Percentiles rank a stretch among this genome's conserved stretches.
Conservation (phyloP, 2,113 vertebrate species). For the Vanacampus margaritifer region DNA sequence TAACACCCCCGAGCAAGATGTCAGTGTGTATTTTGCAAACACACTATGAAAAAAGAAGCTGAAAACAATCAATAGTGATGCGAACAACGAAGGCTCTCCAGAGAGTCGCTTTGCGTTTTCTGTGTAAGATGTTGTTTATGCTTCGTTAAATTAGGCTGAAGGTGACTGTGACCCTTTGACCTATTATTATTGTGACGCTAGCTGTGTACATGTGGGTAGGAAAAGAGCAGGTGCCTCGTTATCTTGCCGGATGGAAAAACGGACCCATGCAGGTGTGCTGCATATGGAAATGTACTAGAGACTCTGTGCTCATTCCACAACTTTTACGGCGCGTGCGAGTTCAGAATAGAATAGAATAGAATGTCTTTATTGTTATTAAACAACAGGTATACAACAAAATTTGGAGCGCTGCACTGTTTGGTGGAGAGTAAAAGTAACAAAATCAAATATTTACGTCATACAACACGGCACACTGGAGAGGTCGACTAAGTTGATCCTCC, state of each 20-base stretch:
- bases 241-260: conserved; percentile 47
- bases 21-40: conserved; percentile 8
- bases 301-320: conserved; percentile 18
- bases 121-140: conserved; percentile 13
- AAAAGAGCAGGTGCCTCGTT: conserved; percentile 32
- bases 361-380: too few relatives aligned
- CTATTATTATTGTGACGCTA: conserved; percentile 26
- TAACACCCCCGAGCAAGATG: background rate
- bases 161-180: conserved; percentile 53
- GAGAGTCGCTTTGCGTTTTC: conserved; percentile 3
- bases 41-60: conserved; percentile 4
- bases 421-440: too few relatives aligned
- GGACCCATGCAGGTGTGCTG: conserved; percentile 57
- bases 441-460: too few relatives aligned
- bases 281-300: conserved; percentile 65
- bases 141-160: conserved; percentile 43
- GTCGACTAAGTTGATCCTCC: too few relatives aligned
- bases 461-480: conserved; percentile 20
- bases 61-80: conserved; percentile 28
- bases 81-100: conserved; percentile 13
- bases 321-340: conserved; percentile 51
- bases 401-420: too few relatives aligned
- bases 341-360: too few relatives aligned
- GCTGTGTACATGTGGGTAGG: conserved; percentile 22
- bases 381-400: too few relatives aligned